These are phyloP conservation scores for Tenebrio molitor DNA, from an alignment of 1,140 invertebrate species.

Conservation along the genomic window DNA sequence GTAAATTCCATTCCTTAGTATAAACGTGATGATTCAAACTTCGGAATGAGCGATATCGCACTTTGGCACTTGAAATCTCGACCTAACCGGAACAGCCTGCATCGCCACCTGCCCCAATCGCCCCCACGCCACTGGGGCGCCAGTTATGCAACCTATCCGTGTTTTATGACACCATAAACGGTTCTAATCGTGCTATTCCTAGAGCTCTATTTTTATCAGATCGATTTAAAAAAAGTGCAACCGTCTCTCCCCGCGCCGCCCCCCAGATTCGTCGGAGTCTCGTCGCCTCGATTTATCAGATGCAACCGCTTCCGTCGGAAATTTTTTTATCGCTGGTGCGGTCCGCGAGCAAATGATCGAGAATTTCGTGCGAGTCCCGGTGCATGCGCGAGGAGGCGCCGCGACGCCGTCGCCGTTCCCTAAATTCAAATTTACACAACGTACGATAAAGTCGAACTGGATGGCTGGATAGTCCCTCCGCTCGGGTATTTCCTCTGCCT, in stretches of 20 bases:
- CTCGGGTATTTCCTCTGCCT: conserved; percentile 56
- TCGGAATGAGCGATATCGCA: too few species aligned
- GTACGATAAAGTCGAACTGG: conserved; percentile 55
- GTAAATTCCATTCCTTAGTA: too few species aligned
- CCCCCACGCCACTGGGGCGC: too few species aligned
- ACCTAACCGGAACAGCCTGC: too few species aligned
- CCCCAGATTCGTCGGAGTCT: too few species aligned
- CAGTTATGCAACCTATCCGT: too few species aligned
- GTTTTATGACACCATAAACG: conserved; percentile 35
- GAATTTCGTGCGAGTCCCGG: background rate
- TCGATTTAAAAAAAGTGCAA: conserved; percentile 31
- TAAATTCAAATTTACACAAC: conserved; percentile 51
- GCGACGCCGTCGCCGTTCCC: conserved; percentile 52
- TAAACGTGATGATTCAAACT: too few species aligned
- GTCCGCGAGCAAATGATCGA: too few species aligned
- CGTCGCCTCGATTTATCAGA: too few species aligned
- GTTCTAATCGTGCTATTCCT: conserved; percentile 12
- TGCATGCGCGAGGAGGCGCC: conserved; percentile 57
- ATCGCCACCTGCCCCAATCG: background rate
- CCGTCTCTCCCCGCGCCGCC: background rate
- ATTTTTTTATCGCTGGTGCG: background rate
- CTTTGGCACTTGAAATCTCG: too few species aligned
- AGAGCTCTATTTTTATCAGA: conserved; percentile 23
- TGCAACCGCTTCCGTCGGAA: background rate
- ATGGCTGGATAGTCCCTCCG: conserved; percentile 59